phyloP scores from a whole-genome alignment of 1,140 invertebrate genomes.

The Grapholita molesta region DNA sequence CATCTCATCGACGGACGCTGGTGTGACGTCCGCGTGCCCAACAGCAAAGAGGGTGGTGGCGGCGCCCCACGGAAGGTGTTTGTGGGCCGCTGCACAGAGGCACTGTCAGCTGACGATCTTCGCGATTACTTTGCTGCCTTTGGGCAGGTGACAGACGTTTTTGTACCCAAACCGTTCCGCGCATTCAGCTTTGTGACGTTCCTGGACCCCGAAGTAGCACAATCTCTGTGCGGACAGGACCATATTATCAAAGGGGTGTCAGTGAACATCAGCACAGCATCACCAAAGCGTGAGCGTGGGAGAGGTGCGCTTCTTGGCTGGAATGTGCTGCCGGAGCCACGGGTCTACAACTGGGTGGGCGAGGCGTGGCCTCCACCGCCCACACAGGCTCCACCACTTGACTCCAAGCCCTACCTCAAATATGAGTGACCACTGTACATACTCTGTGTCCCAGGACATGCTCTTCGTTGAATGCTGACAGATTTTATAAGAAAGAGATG shows the following conservation, averaged over 20 bases:
- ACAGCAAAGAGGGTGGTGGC: constrained; percentile 87
- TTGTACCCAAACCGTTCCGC: constrained; percentile 96
- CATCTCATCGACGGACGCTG: constrained; percentile 89
- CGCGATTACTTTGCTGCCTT: constrained; percentile 97
- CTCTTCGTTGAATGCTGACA: constrained; percentile 64
- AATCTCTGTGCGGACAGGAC: constrained; percentile 96
- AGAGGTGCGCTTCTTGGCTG: constrained; percentile 49
- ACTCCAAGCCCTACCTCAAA: constrained; percentile 68
- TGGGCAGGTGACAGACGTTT: constrained; percentile 97
- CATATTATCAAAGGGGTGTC: constrained; percentile 97
- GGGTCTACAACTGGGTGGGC: constrained; percentile 58
- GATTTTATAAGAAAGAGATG: constrained; percentile 70
- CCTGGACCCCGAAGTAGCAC: constrained; percentile 95
- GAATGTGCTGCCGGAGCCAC: constrained; percentile 45
- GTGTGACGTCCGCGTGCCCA: constrained; percentile 90
- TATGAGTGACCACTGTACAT: constrained; percentile 55
- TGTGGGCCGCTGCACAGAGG: constrained; percentile 96
- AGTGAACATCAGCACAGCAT: constrained; percentile 96
- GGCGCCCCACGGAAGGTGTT: constrained; percentile 96
- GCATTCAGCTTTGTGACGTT: constrained; percentile 98
- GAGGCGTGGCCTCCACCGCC: constrained; percentile 47
- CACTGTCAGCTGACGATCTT: constrained; percentile 92
- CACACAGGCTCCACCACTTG: constrained; percentile 35
- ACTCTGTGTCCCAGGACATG: constrained; percentile 18
- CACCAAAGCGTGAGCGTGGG: constrained; percentile 85